These are phyloP conservation scores for Anastrepha obliqua DNA, from an alignment of 1,140 invertebrate species.

Conservation along the genomic window DNA sequence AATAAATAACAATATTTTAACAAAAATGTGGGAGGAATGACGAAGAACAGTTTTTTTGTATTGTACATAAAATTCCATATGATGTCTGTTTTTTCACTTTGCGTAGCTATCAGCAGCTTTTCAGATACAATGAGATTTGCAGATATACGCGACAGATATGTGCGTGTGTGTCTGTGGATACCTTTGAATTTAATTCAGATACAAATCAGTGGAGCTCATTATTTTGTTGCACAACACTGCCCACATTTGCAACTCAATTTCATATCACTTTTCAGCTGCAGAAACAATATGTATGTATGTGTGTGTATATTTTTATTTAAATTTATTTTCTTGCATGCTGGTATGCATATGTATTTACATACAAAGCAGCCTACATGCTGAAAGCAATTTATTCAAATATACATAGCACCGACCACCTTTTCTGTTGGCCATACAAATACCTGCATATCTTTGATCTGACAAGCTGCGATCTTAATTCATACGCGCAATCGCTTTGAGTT, in stretches of 20 bases:
- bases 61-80: no score
- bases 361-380: constrained; percentile 3
- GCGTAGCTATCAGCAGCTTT: constrained; percentile 6
- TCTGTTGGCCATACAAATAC: constrained; percentile 1
- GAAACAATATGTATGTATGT: background rate
- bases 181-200: constrained; percentile 45
- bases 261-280: background rate
- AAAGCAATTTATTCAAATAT: background rate
- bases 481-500: constrained; percentile 33
- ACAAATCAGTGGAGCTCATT: constrained; percentile 47
- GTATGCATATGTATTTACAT: background rate
- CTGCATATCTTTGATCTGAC: constrained; percentile 45
- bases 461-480: constrained; percentile 41
- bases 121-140: background rate
- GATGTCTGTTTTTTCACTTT: background rate
- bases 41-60: no score
- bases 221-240: constrained; percentile 45
- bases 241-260: constrained; percentile 48
- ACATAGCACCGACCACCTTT: background rate
- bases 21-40: no score
- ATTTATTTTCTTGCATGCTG: constrained; percentile 1
- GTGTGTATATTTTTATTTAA: background rate
- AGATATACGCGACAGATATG: constrained; percentile 14
- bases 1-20: no score
- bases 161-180: background rate